Evolutionary conservation across 1,140 invertebrate species (phyloP), one percentile per base, ranked within the genome.

Genomic region (Aplysia californica): DNA sequence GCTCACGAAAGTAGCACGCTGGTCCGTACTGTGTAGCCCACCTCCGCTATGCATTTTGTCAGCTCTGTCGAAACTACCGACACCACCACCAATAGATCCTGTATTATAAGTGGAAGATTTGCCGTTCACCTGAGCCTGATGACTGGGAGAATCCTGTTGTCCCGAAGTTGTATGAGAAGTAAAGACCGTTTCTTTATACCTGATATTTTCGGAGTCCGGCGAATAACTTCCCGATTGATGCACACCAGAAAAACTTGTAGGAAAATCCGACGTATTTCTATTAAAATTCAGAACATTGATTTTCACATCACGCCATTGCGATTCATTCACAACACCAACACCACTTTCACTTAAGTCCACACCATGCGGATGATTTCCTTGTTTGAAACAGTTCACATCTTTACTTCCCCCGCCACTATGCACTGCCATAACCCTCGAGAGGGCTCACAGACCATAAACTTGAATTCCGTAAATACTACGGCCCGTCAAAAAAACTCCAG

Each of bases 1-100:
- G 36, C 70, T 72, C 70, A 72, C 70, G 21, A 72, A 72, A 31
- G 56, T 61, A 36, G 70, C 20, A n/a, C 70, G 70, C 56, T 72
- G 70, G 56, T 72, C 70, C 1, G 35, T 72, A 36, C 70, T 72
- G 56, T 64, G 56, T 61, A 72, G 1, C 1, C 56, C 23, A 1
- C 70, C 36, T 18, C 58, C 36, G 69, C n/a, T n/a, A n/a, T 71
- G 69, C 55, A 58, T 71, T 31, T 56, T 58, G 10, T 58, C 29
- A 36, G 29, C 69, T 61, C 59, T 55, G 1, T 10, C n/a, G 44
- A n/a, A 15, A 15, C 44, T n/a, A 10, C 10, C n/a, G 44, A 10
- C n/a, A 15, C n/a, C 44, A 10, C n/a, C 44, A 15, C 10, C n/a
- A 50, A 10, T 15, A 50, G 44, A 10, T n/a, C 44, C 44, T 15